Conservation (phyloP, 2,888 invertebrate genomes). For the Phaedon cochleariae region DNA sequence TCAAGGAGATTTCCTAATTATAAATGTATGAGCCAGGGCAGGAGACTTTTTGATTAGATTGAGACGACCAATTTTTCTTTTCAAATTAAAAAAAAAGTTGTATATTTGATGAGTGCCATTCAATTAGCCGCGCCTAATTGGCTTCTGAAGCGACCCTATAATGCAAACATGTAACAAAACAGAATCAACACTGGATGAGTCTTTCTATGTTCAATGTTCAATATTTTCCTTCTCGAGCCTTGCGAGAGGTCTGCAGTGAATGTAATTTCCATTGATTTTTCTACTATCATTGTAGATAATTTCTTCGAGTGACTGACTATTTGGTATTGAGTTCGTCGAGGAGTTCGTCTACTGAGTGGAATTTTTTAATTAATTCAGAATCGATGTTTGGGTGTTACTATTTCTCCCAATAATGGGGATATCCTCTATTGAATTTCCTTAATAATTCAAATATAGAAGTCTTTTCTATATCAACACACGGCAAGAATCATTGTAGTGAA, state of each 20-base stretch:
- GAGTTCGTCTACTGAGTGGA: no score
- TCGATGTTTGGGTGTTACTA: no score
- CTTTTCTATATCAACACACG: no score
- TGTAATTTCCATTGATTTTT: neutral
- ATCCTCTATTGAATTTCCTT: no score
- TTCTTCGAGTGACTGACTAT: no score
- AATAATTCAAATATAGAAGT: no score
- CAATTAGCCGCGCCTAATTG: conserved; percentile 51
- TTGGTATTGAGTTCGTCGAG: no score
- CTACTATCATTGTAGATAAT: neutral
- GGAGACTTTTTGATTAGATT: conserved; percentile 57
- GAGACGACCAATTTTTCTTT: conserved; percentile 60
- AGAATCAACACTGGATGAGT: neutral
- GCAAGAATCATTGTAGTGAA: no score
- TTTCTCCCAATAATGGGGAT: neutral
- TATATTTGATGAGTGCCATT: conserved; percentile 58
- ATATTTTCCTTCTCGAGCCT: neutral
- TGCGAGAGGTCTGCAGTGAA: neutral
- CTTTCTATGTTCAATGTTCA: neutral
- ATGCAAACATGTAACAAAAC: conserved; percentile 12
- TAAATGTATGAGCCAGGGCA: conserved; percentile 54
- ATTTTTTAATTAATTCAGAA: no score
- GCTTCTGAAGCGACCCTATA: conserved; percentile 24
- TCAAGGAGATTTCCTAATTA: conserved; percentile 48
- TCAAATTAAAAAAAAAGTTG: conserved; percentile 57